Percentiles rank a stretch among this genome's conserved stretches.
These are phyloP conservation scores for Dipodomys stephensi DNA, from an alignment of 2,113 vertebrate genomes.

Conservation along the genomic window DNA sequence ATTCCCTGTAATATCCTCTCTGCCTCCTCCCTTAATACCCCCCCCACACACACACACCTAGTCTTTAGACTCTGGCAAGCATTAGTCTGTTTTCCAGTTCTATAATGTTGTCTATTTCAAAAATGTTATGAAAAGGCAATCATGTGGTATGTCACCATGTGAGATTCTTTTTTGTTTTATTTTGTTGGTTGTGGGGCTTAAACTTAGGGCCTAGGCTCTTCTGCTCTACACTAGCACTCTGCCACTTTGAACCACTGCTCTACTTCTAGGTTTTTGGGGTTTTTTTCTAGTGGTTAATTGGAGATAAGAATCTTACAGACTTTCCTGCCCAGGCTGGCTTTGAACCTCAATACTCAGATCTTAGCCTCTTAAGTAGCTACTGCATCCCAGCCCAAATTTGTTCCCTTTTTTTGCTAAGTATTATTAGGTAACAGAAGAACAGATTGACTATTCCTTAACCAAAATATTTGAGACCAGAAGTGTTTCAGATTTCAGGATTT, in stretches of 20 bases:
- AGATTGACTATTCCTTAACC: background rate
- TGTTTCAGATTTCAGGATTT: too few species aligned
- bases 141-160: background rate
- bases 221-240: too few species aligned
- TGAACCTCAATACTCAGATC: too few species aligned
- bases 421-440: background rate
- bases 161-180: background rate
- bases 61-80: background rate
- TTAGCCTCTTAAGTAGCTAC: too few species aligned
- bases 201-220: too few species aligned
- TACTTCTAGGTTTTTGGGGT: too few species aligned
- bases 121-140: background rate
- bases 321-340: too few species aligned
- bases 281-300: too few species aligned
- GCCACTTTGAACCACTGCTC: too few species aligned
- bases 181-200: too few species aligned
- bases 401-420: background rate
- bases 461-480: background rate
- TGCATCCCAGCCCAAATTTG: background rate
- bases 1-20: background rate
- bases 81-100: background rate
- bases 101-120: background rate
- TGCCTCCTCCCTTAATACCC: background rate
- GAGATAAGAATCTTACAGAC: too few species aligned
- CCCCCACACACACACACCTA: background rate